phyloP scores from a whole-genome alignment of 2,797 vertebrate species.

The Thunnus albacares region DNA sequence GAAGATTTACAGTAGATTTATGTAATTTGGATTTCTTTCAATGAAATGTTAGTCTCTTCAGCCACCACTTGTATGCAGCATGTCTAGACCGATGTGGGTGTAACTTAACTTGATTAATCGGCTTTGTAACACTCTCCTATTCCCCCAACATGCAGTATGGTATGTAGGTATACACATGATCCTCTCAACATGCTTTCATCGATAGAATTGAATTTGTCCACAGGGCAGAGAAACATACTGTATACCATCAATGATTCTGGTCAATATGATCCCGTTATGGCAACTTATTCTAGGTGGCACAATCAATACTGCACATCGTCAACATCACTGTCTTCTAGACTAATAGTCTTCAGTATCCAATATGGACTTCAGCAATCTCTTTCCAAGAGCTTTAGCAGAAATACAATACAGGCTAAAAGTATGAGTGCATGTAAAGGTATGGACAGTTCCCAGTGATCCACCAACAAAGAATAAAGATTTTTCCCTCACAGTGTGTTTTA shows the following conservation, averaged over 20 bases:
- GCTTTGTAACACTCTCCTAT: conserved; percentile 26
- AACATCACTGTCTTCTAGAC: conserved; percentile 55
- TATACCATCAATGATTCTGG: conserved; percentile 68
- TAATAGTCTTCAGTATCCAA: conserved; percentile 48
- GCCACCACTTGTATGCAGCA: conserved; percentile 1
- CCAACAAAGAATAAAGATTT: conserved; percentile 27
- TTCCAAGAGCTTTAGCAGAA: conserved; percentile 25
- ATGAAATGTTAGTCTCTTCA: conserved; percentile 3
- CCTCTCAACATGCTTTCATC: conserved; percentile 64
- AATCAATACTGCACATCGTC: conserved; percentile 70
- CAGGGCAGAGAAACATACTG: conserved; percentile 71
- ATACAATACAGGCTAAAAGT: conserved; percentile 1
- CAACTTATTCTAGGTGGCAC: conserved; percentile 76
- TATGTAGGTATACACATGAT: conserved; percentile 62
- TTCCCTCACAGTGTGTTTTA: conserved; percentile 26
- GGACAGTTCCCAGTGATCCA: conserved; percentile 23
- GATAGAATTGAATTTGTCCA: conserved; percentile 79
- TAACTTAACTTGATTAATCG: conserved; percentile 56
- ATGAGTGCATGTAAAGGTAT: conserved; percentile 23
- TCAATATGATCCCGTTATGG: conserved; percentile 76
- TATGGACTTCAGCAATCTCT: conserved; percentile 44
- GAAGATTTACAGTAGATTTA: not conserved
- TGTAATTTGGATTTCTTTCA: conserved; percentile 9
- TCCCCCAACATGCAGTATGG: conserved; percentile 39
- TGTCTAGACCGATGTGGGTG: conserved; percentile 41